A percentile compares a stretch with the other conserved stretches of the same genome.
Evolutionary conservation across 2,888 invertebrate genomes (phyloP).

Genomic region (Drepana falcataria): DNA sequence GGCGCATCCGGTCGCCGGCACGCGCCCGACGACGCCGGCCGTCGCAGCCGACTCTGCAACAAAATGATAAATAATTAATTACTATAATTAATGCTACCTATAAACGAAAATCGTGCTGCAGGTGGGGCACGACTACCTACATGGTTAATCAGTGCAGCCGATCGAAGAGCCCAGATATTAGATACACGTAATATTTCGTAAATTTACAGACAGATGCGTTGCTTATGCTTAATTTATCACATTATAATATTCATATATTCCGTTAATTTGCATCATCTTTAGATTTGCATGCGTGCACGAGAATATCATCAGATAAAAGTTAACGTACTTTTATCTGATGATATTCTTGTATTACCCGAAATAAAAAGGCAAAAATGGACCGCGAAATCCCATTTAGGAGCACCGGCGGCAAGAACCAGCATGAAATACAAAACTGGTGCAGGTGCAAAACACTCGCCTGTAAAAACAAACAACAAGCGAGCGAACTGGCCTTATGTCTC

Average conservation of each 20-base stretch:
- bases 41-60: slow-evolving; percentile 57
- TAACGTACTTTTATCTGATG: too few relatives aligned
- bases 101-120: too few relatives aligned
- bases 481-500: slow-evolving; percentile 24
- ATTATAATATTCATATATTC: too few relatives aligned
- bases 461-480: slow-evolving; percentile 63
- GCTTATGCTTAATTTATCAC: too few relatives aligned
- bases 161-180: too few relatives aligned
- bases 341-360: too few relatives aligned
- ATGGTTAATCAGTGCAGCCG: neutral
- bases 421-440: slow-evolving; percentile 55
- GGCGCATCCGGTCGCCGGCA: slow-evolving; percentile 77
- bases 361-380: slow-evolving; percentile 33
- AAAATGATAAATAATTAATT: slow-evolving; percentile 23
- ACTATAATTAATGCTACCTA: slow-evolving; percentile 3
- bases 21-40: slow-evolving; percentile 65
- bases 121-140: neutral
- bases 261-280: slow-evolving; percentile 4
- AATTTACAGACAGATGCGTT: too few relatives aligned
- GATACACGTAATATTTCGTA: neutral
- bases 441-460: slow-evolving; percentile 64
- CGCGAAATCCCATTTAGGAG: slow-evolving; percentile 51
- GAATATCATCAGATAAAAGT: slow-evolving; percentile 30
- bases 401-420: slow-evolving; percentile 34
- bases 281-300: slow-evolving; percentile 30